A percentile compares a stretch with the other conserved stretches of the same genome.
These are phyloP conservation scores for Ariolimax columbianus DNA, from an alignment of 2,888 invertebrate genomes.

Conservation along the genomic window DNA sequence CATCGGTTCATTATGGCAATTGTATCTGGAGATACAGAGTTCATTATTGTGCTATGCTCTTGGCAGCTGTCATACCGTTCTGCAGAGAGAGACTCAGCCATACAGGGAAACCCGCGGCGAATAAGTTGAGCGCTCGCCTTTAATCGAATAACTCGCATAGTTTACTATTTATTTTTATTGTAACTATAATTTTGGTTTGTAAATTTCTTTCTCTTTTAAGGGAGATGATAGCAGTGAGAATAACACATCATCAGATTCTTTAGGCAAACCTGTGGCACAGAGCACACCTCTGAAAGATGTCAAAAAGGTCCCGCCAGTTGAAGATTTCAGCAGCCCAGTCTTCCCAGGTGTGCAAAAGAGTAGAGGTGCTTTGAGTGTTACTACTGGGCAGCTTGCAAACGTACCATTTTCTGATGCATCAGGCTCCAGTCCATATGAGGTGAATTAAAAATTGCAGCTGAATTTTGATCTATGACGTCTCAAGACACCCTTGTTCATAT, in stretches of 20 bases:
- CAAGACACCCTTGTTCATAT: too few species aligned
- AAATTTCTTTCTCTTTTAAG: slow-evolving; percentile 1
- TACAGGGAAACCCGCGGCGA: too few species aligned
- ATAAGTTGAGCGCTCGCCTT: too few species aligned
- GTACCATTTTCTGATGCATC: slow-evolving; percentile 67
- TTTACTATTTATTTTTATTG: not conserved
- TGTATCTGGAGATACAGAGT: too few species aligned
- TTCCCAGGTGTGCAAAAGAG: not conserved
- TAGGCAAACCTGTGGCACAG: slow-evolving; percentile 63
- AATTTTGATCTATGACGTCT: too few species aligned
- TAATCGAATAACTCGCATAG: too few species aligned
- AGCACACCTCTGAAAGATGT: slow-evolving; percentile 66
- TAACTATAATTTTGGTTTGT: not conserved
- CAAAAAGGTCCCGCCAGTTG: slow-evolving; percentile 43
- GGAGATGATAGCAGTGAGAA: slow-evolving; percentile 43
- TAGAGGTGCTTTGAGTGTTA: slow-evolving; percentile 41
- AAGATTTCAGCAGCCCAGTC: slow-evolving; percentile 13
- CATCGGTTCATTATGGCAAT: too few species aligned
- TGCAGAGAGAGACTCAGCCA: too few species aligned
- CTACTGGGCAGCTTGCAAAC: slow-evolving; percentile 69
- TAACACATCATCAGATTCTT: slow-evolving; percentile 47
- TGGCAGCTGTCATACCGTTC: too few species aligned
- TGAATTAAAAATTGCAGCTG: too few species aligned
- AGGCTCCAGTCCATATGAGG: slow-evolving; percentile 57
- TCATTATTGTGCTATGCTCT: too few species aligned